Evolutionary conservation across 2,113 vertebrate species (phyloP).

Genomic region (Protobothrops mucrosquamatus): DNA sequence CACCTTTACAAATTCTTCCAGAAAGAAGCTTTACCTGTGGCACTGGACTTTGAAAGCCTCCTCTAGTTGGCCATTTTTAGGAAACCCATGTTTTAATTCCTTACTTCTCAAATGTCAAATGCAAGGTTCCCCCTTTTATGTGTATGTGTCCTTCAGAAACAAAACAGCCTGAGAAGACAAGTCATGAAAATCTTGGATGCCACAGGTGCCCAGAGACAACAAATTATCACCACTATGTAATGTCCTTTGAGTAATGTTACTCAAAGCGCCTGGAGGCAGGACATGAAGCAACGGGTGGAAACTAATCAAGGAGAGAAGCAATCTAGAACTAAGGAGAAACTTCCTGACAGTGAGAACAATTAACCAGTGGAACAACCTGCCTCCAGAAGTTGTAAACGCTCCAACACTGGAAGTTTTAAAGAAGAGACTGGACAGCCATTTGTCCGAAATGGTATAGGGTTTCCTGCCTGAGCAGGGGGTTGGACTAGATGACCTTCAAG

Average conservation of each 20-base stretch:
- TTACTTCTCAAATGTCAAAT: background rate
- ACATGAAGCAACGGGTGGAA: no score
- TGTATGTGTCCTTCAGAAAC: background rate
- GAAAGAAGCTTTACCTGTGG: background rate
- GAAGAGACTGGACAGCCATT: no score
- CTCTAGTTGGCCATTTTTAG: background rate
- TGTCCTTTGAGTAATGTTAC: background rate
- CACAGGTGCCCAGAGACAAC: background rate
- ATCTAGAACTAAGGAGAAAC: no score
- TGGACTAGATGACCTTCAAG: no score
- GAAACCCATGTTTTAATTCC: background rate
- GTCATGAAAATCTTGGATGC: background rate
- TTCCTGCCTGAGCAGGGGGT: no score
- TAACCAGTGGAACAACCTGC: no score
- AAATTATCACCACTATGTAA: background rate
- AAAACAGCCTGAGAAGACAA: background rate
- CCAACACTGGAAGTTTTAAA: no score
- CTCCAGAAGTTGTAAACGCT: no score
- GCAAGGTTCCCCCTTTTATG: background rate
- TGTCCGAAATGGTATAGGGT: no score
- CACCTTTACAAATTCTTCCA: background rate
- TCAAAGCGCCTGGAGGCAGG: no score
- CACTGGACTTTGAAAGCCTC: background rate
- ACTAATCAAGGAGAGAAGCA: no score
- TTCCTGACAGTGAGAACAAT: no score